A percentile compares a stretch with the other conserved stretches of the same genome.
These are phyloP conservation scores for Onthophagus taurus DNA, from an alignment of 1,140 invertebrate species.

Conservation along the genomic window DNA sequence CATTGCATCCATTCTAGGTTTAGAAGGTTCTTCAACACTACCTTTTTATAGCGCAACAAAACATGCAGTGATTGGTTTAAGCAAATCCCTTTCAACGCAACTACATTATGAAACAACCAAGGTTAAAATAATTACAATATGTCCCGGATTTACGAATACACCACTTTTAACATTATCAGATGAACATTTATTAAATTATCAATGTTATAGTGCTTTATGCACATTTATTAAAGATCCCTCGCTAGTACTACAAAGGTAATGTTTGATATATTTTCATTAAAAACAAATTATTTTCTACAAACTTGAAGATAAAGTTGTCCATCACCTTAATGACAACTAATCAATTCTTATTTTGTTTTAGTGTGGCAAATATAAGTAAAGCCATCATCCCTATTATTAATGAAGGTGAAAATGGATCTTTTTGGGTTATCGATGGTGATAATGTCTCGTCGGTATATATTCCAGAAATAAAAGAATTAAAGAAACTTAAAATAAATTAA, in stretches of 20 bases:
- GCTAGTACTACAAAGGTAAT: neutral
- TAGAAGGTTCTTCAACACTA: slow-evolving; percentile 4
- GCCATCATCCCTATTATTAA: slow-evolving; percentile 38
- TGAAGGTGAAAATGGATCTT: slow-evolving; percentile 38
- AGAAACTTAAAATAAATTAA: too few relatives aligned
- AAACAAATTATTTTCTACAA: neutral
- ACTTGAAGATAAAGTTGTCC: too few relatives aligned
- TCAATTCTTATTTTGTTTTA: too few relatives aligned
- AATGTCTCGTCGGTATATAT: too few relatives aligned
- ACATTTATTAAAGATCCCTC: neutral
- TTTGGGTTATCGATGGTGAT: slow-evolving; percentile 36
- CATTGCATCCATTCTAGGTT: slow-evolving; percentile 18
- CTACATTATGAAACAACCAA: neutral
- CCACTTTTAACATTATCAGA: neutral
- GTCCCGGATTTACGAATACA: slow-evolving; percentile 2
- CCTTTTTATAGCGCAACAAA: slow-evolving; percentile 7
- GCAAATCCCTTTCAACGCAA: neutral
- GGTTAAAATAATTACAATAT: slow-evolving; percentile 3
- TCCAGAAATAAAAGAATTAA: too few relatives aligned
- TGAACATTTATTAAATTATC: neutral
- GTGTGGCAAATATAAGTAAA: slow-evolving; percentile 34
- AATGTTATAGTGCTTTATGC: neutral
- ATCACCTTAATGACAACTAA: too few relatives aligned
- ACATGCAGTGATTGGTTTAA: slow-evolving; percentile 4
- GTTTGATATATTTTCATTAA: neutral